Conservation (phyloP, 2,113 vertebrate genomes). For the Cyanocitta stelleri region DNA sequence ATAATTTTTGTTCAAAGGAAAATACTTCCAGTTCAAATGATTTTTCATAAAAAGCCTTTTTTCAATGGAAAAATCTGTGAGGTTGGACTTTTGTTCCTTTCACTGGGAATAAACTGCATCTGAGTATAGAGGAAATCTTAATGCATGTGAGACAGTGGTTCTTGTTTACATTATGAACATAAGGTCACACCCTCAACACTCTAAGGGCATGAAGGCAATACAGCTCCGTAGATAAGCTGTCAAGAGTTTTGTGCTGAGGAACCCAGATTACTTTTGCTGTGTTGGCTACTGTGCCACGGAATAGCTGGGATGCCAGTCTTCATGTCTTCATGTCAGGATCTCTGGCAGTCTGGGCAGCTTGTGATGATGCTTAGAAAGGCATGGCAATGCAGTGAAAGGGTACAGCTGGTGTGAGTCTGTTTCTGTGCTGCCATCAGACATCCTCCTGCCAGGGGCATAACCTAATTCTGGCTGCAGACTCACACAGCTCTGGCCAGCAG, state of each 20-base stretch:
- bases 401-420: neutral
- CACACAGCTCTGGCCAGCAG: neutral
- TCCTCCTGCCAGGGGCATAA: neutral
- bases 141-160: neutral
- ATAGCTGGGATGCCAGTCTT: neutral
- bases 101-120: constrained; percentile 7
- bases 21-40: neutral
- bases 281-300: neutral
- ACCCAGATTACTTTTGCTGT: neutral
- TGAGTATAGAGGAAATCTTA: constrained; percentile 6
- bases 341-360: neutral
- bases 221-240: neutral
- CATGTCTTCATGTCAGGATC: neutral
- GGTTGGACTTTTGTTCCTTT: neutral
- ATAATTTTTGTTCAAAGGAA: neutral
- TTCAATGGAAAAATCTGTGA: neutral
- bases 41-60: neutral
- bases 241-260: neutral
- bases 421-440: neutral
- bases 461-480: neutral
- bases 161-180: neutral
- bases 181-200: neutral
- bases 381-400: neutral
- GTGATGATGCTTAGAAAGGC: neutral
- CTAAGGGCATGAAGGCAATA: neutral